A percentile compares a stretch with the other conserved stretches of the same genome.
These are phyloP conservation scores for Petromus typicus DNA, from an alignment of 2,113 vertebrate species.

Conservation along the genomic window DNA sequence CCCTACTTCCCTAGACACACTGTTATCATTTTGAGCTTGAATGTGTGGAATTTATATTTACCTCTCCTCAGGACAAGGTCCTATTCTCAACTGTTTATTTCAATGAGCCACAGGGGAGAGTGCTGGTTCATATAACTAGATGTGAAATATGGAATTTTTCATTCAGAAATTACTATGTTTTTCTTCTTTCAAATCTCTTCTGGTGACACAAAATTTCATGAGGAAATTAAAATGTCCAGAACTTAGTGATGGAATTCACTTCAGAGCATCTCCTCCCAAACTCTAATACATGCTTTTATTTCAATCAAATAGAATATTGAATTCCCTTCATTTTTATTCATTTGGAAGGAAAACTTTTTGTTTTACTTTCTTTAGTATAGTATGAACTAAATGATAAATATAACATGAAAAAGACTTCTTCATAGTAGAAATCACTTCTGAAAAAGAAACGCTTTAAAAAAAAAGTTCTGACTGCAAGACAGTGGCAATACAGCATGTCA, in stretches of 20 bases:
- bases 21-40: not conserved
- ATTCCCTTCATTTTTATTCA: not conserved
- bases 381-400: not conserved
- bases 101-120: not conserved
- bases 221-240: conserved; percentile 4
- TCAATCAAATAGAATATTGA: not conserved
- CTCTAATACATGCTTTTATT: not conserved
- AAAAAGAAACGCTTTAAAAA: not conserved
- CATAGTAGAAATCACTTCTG: not conserved
- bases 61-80: not conserved
- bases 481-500: not conserved
- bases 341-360: not conserved
- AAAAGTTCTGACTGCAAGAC: not conserved
- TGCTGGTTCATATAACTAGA: not conserved
- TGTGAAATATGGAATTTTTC: conserved; percentile 38
- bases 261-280: not conserved
- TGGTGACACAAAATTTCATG: not conserved
- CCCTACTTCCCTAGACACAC: not conserved
- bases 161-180: not conserved
- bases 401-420: not conserved
- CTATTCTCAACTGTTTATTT: conserved; percentile 54
- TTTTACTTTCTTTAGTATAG: not conserved
- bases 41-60: conserved; percentile 21
- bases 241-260: not conserved
- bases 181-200: not conserved